A percentile compares a stretch with the other conserved stretches of the same genome.
Evolutionary conservation across 1,140 invertebrate species (phyloP).

Genomic region (Ephestia elutella): DNA sequence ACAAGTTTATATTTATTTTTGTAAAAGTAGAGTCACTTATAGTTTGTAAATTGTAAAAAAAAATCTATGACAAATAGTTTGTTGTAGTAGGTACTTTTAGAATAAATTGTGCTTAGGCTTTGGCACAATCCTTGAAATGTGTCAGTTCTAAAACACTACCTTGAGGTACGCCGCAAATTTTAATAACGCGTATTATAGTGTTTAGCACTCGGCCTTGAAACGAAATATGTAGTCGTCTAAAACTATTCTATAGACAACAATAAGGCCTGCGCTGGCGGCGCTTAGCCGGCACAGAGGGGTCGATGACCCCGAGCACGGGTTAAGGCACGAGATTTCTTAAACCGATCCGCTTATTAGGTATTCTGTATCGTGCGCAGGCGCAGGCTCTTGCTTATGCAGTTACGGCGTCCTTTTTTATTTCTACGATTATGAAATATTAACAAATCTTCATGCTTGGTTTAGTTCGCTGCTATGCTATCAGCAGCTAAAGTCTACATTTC

Average conservation of each 20-base stretch:
- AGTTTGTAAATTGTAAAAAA: too few relatives aligned
- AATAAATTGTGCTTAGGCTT: too few relatives aligned
- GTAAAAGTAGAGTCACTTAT: too few relatives aligned
- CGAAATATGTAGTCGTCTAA: constrained; percentile 25
- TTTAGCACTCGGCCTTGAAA: constrained; percentile 21
- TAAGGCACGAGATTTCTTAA: constrained; percentile 61
- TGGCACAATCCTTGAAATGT: too few relatives aligned
- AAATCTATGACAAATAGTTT: too few relatives aligned
- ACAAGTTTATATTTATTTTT: too few relatives aligned
- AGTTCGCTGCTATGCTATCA: too few relatives aligned
- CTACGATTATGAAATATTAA: neutral
- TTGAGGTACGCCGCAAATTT: neutral
- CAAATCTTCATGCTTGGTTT: too few relatives aligned
- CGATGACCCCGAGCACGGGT: constrained; percentile 50
- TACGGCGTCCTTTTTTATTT: neutral
- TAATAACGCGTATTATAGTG: neutral
- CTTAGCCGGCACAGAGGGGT: constrained; percentile 37
- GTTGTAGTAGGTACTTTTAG: too few relatives aligned
- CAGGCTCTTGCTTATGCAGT: constrained; percentile 14
- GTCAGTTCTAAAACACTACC: neutral
- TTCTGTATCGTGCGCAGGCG: constrained; percentile 47
- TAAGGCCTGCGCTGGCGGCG: constrained; percentile 46
- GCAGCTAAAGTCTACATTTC: too few relatives aligned
- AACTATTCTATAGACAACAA: constrained; percentile 46
- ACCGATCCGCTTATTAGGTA: constrained; percentile 65